Evolutionary conservation across 2,113 vertebrate species (phyloP), one percentile per base, ranked within the genome.

Genomic region (Syngnathus floridae): DNA sequence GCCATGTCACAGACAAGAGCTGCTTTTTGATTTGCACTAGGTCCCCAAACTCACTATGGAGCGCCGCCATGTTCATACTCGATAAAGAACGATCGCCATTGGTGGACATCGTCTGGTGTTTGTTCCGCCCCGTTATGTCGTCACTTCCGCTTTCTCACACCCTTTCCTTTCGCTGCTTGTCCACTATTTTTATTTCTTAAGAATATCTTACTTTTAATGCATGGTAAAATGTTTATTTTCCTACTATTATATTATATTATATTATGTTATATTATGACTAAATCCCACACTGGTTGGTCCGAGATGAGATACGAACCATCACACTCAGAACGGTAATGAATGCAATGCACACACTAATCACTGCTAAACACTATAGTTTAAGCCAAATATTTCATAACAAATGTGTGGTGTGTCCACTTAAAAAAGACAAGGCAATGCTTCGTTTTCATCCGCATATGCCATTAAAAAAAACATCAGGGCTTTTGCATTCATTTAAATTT

Each of bases 21-120:
- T 98, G 93, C 76, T 94, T 95, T 86, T 99, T 99, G 1, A 99
- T 93, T 75, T 94, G 91, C 10, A 92, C 90, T 73, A 98, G 88
- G 61, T 98, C 93, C 17, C 92, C 92, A 85, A 96, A 95, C 48
- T 91, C 91, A 36, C 76, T 40, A 26, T 86, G 77, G 4, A 86
- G 82, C 71, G 87, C 88, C 80, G 89, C 90, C 92, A 94, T 95
- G 88, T 78, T 89, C 86, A 77, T 88, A 87, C 79, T 84, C 73
- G 11, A 68, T 36, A 19, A 21, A 74, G 54, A 62, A 12, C 2
- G 12, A 0, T 5, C 8, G 48, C 62, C 11, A 86, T 88, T 88
- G 87, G 87, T 82, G 41, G 79, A 75, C 37, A 5, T 49, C 35
- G 57, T 8, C 13, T 54, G 2, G 17, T 5, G 35, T 36, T 45